Evolutionary conservation across 2,888 invertebrate species (phyloP), one percentile per base, ranked within the genome.

Genomic region (Tinea trinotella): DNA sequence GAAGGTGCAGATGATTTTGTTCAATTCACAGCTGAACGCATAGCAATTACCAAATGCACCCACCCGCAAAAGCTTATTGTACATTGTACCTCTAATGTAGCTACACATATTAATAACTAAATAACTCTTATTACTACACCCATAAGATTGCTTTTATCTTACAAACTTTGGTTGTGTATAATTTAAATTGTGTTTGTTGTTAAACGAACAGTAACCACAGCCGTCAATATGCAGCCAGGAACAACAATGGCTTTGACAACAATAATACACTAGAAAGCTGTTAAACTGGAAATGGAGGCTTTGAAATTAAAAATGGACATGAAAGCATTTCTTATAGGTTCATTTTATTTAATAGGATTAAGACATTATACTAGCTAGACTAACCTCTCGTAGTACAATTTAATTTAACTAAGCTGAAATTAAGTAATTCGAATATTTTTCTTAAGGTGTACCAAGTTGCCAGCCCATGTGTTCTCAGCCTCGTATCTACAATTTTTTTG

Each of bases 21-120:
- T 63, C 63, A 62, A 62, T 65, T 61, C 61, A 61, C 66, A 62
- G 67, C 46, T 18, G 52, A 62, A 62, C 62, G 60, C 59, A 60
- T 60, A 57, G 66, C 69, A 76, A 80, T 83, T 80, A 82, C 64
- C 58, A 70, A 54, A 63, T 58, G 69, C 76, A 76, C 64, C 66
- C 70, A 74, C 65, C 71, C 76, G 76, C 70, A 74, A 76, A 83
- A 81, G 61, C 65, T 46, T 19, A 46, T 50, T 50, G 50, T 50
- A 15, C 49, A 50, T 22, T 24, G 1, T 7, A 24, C n/a, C 18
- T 12, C 18, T 19, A 50, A 24, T 13, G 2, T n/a, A 3, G 12
- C 7, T 46, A 19, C 19, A 46, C 46, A 46, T 2, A 3, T 7
- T 15, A 9, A 17, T 10, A 40, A 15, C 10, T 4, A 46, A n/a